Base-by-base conservation (phyloP, 2,888 invertebrate genomes). In the Rotaria socialis region DNA sequence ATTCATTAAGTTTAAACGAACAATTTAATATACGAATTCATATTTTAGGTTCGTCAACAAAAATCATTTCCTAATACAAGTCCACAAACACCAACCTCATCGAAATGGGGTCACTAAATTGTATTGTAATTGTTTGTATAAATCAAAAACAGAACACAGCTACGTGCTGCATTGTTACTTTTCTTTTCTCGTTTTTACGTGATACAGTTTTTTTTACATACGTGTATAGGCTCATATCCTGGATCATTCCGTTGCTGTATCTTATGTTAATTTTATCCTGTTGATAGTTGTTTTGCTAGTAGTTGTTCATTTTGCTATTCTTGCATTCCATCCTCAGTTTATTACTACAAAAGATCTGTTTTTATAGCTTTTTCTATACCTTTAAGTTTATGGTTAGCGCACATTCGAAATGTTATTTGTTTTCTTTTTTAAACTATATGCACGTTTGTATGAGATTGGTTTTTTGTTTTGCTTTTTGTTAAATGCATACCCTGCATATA, bases 251-350 rank as follows among this genome's bases (percentile, higher is more conserved):
- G 14, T 11, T 14, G 0, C 6, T 67, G 67, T 35, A 67, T 67
- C 67, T 67, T 67, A 27, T 67, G 27, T 67, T 67, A 16, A 10
- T 27, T 27, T 67, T 52, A 8, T 27, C 35, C 56, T 56, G 22
- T 67, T 6, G 67, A 67, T 67, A 67, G 67, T 67, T 67, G 67
- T 35, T 67, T 67, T 67, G 67, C 35, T 67, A 67, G 67, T 67
- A 67, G 67, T 67, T 67, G 67, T 35, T 67, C 67, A 67, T 67
- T 67, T 67, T 27, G 35, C 14, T 35, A 5, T 67, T 67, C 11
- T 67, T 27, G 16, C 67, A 67, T 67, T 67, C 67, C 67, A 67
- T 67, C 67, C 2, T 35, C 35, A 27, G 35, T 27, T 67, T 67
- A 24, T 56, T 56, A 24, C 2, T 27, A 35, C 24, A 27, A 35